Base-by-base conservation (phyloP, 2,888 invertebrate genomes). In the Calliscelio sp. region DNA sequence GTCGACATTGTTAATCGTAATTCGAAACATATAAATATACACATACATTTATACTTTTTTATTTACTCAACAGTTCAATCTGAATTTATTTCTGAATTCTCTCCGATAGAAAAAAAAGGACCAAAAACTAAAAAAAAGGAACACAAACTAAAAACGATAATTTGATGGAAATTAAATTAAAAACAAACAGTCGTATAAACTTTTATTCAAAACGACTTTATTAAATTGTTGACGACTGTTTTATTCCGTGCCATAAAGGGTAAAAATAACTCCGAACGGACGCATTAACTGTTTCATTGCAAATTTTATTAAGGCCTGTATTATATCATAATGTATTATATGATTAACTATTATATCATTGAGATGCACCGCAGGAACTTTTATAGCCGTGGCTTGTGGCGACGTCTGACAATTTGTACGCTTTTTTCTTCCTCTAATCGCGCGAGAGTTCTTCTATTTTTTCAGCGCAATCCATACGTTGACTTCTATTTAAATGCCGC, bases 291-390 rank as follows among this genome's bases (percentile, higher is more conserved):
- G 51, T 63, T 70, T 61, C 51, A 70, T 63, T 53, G 77, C 61
- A 68, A 59, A 79, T 71, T 63, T 79, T 71, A 79, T 79, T 71
- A 63, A 61, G 41, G 51, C 38, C 61, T 59, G 38, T 25, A 79
- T 79, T 79, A 79, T 79, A 79, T 79, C 71, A 70, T 51, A 70
- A 44, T 53, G 70, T 49, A 41, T 79, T 71, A 79, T 70, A 79
- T 44, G 70, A 61, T 61, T 44, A 79, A 61, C 38, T 79, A 79
- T 79, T 79, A 71, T 79, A 79, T 79, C 79, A 79, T 41, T 61
- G 68, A n/a, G 65, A 38, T 46, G 59, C 25, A 53, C 53, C 35
- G 59, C 38, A 59, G 68, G 24, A 77, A 77, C 38, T 66, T 68
- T 49, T 38, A 68, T 51, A 38, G 59, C 51, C 8, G n/a, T n/a